Evolutionary conservation across 2,797 vertebrate genomes (phyloP), one percentile per base, ranked within the genome.

Genomic region (Gephyroberyx darwinii): DNA sequence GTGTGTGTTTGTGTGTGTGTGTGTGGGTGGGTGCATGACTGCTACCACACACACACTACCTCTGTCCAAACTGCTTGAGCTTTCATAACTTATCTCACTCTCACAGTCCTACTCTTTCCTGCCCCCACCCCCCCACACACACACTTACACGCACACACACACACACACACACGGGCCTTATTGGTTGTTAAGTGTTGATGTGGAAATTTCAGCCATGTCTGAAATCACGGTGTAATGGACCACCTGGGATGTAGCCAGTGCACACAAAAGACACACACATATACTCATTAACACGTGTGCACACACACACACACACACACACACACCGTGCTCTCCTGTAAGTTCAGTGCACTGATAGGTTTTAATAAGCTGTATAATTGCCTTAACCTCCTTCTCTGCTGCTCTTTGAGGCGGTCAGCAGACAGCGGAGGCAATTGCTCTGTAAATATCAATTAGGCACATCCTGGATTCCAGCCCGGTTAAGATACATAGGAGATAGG

Each of bases 331-430:
- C 37, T 61, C 41, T 54, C 51, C 45, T 69, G 52, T 66, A 51
- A 39, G 59, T 72, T 56, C 69, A 48, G 70, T 55, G n/a, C 63
- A 54, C 56, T 82, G 75, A 82, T 82, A 37, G 80, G 33, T 39
- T 83, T 83, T 83, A 79, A 85, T 88, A 88, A 83, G 69, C 72
- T 84, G 79, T 69, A 31, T 83, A 81, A 87, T 82, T 88, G 54
- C 48, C 43, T 1, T 26, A 66, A 77, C 69, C 69, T 16, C 39
- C 62, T 65, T 69, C 61, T 77, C 79, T 77, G 58, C 78, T 73
- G 51, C 81, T 82, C 65, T 77, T 62, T 75, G 67, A 79, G 74
- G 75, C 74, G 58, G 76, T 61, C 66, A 69, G 33, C 70, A 52
- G 71, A 33, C 69, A 69, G 65, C 57, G 65, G 58, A 83, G 54